A percentile compares a stretch with the other conserved stretches of the same genome.
Evolutionary conservation across 2,888 invertebrate species (phyloP).

Genomic region (Blastobasis lacticolella): DNA sequence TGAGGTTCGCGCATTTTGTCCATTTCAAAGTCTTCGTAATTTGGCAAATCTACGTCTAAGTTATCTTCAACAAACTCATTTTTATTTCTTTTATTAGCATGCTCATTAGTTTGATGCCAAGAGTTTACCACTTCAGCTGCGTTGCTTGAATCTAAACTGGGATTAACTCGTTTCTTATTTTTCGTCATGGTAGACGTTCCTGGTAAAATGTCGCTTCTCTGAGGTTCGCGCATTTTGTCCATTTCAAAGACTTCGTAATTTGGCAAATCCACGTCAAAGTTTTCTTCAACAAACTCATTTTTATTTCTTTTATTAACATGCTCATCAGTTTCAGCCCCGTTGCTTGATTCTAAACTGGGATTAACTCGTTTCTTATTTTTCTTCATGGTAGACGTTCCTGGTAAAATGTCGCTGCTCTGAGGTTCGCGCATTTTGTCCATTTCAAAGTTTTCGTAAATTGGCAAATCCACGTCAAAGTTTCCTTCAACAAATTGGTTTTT

Average conservation of each 20-base stretch:
- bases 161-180: slow-evolving; percentile 35
- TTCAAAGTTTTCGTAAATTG: no score
- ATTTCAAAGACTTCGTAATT: no score
- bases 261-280: no score
- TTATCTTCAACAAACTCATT: no score
- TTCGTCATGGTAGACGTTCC: slow-evolving; percentile 51
- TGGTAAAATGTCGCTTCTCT: slow-evolving; percentile 23
- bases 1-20: slow-evolving; percentile 26
- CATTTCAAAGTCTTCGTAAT: no score
- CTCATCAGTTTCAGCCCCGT: slow-evolving; percentile 26
- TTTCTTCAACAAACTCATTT: no score
- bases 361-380: slow-evolving; percentile 35
- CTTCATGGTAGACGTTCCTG: slow-evolving; percentile 49
- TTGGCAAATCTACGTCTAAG: no score
- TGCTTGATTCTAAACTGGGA: slow-evolving; percentile 29
- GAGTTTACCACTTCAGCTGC: slow-evolving; percentile 31
- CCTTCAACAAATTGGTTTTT: no score
- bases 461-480: no score
- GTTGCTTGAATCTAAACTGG: slow-evolving; percentile 29
- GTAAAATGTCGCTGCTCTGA: slow-evolving; percentile 22
- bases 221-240: slow-evolving; percentile 25
- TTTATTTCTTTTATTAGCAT: no score
- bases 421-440: slow-evolving; percentile 25
- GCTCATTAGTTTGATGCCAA: slow-evolving; percentile 44
- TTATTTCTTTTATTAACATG: no score